A percentile compares a stretch with the other conserved stretches of the same genome.
phyloP scores from a whole-genome alignment of 23 tunicate species.

The Trididemnum clinides region DNA sequence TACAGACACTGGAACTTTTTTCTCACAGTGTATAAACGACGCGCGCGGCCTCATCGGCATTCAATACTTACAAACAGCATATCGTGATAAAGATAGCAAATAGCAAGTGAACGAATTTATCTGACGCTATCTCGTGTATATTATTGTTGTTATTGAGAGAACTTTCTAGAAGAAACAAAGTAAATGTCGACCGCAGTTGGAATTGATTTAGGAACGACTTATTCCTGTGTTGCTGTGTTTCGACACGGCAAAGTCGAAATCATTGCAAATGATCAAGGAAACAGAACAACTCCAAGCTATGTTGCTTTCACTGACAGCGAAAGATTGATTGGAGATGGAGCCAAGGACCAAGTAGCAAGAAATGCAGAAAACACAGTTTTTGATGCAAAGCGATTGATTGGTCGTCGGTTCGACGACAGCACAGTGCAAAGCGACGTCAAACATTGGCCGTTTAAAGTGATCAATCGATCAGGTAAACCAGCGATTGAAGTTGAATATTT shows the following conservation, averaged over 20 bases:
- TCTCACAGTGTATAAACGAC: not conserved
- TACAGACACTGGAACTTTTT: too few species aligned
- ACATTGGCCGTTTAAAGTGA: slow-evolving; percentile 85
- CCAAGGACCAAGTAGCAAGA: slow-evolving; percentile 86
- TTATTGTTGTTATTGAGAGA: too few species aligned
- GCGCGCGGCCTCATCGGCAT: too few species aligned
- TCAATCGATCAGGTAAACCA: slow-evolving; percentile 54
- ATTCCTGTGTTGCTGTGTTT: slow-evolving; percentile 77
- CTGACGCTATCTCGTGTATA: too few species aligned
- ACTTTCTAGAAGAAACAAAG: not conserved
- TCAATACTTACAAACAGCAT: too few species aligned
- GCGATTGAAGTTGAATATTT: slow-evolving; percentile 53
- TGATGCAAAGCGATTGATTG: slow-evolving; percentile 80
- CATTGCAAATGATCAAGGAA: slow-evolving; percentile 50
- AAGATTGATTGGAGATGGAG: slow-evolving; percentile 77
- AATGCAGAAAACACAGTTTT: slow-evolving; percentile 79
- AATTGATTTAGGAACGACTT: slow-evolving; percentile 86
- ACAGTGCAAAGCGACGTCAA: slow-evolving; percentile 75
- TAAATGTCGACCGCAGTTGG: slow-evolving; percentile 53
- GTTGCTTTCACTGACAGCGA: slow-evolving; percentile 31
- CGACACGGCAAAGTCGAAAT: slow-evolving; percentile 71
- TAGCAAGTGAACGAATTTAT: too few species aligned
- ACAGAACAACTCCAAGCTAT: slow-evolving; percentile 41
- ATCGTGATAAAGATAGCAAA: too few species aligned
- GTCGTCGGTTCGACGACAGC: slow-evolving; percentile 71